Evolutionary conservation across 2,797 vertebrate species (phyloP), one percentile per base, ranked within the genome.

Genomic region (Morus bassanus): DNA sequence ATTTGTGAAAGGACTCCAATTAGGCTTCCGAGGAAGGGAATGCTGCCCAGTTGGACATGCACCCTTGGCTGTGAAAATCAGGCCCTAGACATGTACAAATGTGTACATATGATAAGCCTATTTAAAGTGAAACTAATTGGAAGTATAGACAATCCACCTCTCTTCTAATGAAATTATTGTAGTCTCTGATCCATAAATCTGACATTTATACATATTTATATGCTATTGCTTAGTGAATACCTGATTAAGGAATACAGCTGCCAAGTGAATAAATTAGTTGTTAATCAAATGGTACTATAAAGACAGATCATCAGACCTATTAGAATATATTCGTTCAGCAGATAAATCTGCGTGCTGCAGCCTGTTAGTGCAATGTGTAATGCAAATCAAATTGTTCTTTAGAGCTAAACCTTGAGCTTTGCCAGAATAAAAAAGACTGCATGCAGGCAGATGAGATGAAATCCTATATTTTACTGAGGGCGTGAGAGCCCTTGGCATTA

Each of bases 221-320:
- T 35, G 82, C 94, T 95, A 89, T 91, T 97, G 95, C 95, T 96
- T 96, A 96, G 95, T 97, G 97, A 98, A 97, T 97, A 96, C 93
- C 96, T 98, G 97, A 98, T 98, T 97, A 97, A 97, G 94, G 96
- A 96, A 96, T 96, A 95, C 97, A 97, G 97, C 97, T 98, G 97
- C 97, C 96, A 96, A 97, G 96, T 68, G 97, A 97, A 98, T 97
- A 95, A 94, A 97, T 97, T 97, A 96, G 96, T 97, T 81, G 96
- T 97, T 98, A 98, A 97, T 98, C 96, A 97, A 98, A 97, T 93
- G 94, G 95, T 73, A 82, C 94, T 87, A 96, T 97, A 97, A 98
- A 97, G 95, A 97, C 95, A 96, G 75, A 97, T 97, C 97, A 97
- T 97, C 96, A 97, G 92, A 77, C 95, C 97, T 98, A 97, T 97